These are phyloP conservation scores for Typhlichthys eigenmanni DNA, from an alignment of 2,797 vertebrate genomes.

Conservation along the genomic window DNA sequence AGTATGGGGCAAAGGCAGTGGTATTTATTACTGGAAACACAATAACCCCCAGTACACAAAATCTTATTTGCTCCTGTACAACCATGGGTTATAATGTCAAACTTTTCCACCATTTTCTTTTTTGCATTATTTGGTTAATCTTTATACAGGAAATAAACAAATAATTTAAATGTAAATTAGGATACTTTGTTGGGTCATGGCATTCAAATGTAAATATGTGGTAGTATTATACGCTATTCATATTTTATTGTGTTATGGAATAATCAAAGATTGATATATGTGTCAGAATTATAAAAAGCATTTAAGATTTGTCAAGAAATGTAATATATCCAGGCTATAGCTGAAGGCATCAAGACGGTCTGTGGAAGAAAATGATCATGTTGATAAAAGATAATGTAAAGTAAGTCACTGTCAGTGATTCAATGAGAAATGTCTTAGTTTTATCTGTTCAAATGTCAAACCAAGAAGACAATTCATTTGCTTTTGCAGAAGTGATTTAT, in stretches of 20 bases:
- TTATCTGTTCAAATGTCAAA: neutral
- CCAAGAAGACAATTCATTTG: neutral
- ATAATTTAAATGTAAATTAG: slow-evolving; percentile 6
- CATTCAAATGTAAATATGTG: no score
- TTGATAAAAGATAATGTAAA: neutral
- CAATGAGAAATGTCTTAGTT: neutral
- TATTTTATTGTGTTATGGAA: no score
- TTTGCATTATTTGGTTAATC: slow-evolving; percentile 4
- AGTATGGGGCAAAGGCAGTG: slow-evolving; percentile 45
- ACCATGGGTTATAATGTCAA: slow-evolving; percentile 25
- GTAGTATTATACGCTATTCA: no score
- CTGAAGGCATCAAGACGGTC: slow-evolving; percentile 4
- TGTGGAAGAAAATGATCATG: slow-evolving; percentile 3
- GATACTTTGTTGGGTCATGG: no score
- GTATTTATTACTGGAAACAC: slow-evolving; percentile 58
- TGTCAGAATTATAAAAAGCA: slow-evolving; percentile 18
- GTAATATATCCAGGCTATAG: slow-evolving; percentile 20
- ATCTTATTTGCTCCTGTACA: slow-evolving; percentile 28
- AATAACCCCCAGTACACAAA: slow-evolving; percentile 45
- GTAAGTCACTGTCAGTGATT: neutral
- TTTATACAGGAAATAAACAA: neutral
- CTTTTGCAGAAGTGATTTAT: no score
- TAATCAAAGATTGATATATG: no score
- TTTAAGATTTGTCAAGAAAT: slow-evolving; percentile 1
- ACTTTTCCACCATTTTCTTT: slow-evolving; percentile 19